phyloP scores from a whole-genome alignment of 2,113 vertebrate species.

The Chaetorhynchus papuensis region DNA sequence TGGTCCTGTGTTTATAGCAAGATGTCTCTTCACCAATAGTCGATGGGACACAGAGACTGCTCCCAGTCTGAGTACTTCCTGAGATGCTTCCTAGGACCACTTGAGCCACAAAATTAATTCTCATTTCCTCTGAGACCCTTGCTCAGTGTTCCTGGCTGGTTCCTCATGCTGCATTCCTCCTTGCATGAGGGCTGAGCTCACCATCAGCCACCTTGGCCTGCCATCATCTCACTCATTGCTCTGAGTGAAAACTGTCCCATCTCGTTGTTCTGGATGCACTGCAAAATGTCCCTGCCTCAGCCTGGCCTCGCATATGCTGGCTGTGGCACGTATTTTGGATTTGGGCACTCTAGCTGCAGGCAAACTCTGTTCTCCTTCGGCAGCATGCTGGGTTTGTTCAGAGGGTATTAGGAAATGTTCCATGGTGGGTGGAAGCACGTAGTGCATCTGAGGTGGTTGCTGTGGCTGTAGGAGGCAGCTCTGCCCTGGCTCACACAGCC shows the following conservation, averaged over 20 bases:
- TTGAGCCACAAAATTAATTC: background rate
- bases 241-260: background rate
- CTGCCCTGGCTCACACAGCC: background rate
- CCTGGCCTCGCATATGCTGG: background rate
- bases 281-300: background rate
- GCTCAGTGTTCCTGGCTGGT: fast-evolving
- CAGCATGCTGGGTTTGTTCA: background rate
- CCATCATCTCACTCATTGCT: background rate
- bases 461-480: background rate
- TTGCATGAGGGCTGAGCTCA: fast-evolving
- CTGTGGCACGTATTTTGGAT: background rate
- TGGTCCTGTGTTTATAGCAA: background rate
- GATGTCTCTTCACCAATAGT: background rate
- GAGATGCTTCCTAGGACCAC: background rate
- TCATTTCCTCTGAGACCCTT: background rate
- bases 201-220: background rate
- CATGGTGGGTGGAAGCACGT: background rate
- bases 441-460: background rate
- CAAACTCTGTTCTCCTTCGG: conserved; percentile 10
- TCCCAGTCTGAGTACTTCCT: background rate
- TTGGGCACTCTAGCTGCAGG: conserved; percentile 37
- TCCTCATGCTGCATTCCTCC: background rate
- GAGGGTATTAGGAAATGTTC: conserved; percentile 22
- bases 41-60: background rate
- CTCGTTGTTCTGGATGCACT: background rate